Conservation (phyloP, 37 sponge, comb jelly and placozoan species). For the Tethya wilhelma region DNA sequence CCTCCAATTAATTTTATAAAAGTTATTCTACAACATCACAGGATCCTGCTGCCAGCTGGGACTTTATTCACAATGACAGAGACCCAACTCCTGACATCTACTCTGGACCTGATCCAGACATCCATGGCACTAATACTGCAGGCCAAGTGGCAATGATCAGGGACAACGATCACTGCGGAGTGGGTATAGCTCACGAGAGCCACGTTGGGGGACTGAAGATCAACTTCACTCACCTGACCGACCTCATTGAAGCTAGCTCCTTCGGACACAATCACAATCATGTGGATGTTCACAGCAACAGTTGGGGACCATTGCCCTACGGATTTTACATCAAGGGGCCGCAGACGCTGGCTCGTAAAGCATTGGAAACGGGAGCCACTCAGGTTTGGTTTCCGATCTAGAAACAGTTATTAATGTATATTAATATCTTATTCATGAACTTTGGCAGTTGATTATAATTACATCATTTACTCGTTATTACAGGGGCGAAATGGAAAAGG, state of each 20-base stretch:
- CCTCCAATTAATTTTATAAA: too few relatives aligned
- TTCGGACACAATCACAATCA: conserved; percentile 44
- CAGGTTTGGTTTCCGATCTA: conserved; percentile 22
- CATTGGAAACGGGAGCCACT: conserved; percentile 54
- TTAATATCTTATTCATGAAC: background rate
- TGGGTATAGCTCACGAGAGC: conserved; percentile 82
- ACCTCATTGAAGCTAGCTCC: background rate
- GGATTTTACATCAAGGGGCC: conserved; percentile 90
- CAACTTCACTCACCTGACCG: background rate
- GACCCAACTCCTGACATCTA: too few relatives aligned
- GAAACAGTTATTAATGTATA: background rate
- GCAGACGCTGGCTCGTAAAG: conserved; percentile 52
- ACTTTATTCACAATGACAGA: too few relatives aligned
- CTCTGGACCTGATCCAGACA: too few relatives aligned
- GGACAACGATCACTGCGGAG: conserved; percentile 66
- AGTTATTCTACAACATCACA: too few relatives aligned
- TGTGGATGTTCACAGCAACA: conserved; percentile 89
- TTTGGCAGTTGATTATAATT: background rate
- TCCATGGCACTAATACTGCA: conserved; percentile 93
- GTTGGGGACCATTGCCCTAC: conserved; percentile 95
- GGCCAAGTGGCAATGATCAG: conserved; percentile 86
- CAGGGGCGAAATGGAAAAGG: conserved; percentile 89
- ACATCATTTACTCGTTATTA: background rate
- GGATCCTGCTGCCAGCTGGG: too few relatives aligned
- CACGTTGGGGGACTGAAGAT: conserved; percentile 71